Evolutionary conservation across 1,140 invertebrate genomes (phyloP).

Genomic region (Caenorhabditis latens): DNA sequence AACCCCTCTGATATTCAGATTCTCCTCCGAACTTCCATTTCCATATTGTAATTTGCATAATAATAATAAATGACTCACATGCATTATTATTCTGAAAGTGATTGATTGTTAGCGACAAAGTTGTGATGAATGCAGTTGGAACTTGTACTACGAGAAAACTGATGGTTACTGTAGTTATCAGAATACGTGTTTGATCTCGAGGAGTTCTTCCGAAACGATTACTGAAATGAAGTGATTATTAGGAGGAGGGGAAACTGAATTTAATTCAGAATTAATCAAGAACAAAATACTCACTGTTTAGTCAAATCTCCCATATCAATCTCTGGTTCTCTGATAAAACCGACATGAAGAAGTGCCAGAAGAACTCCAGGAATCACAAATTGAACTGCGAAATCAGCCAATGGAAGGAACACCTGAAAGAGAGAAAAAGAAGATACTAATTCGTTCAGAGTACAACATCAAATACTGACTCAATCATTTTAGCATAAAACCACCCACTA

Average conservation of each 20-base stretch:
- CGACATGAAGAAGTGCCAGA: slow-evolving; percentile 73
- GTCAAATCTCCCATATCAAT: slow-evolving; percentile 74
- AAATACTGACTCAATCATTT: slow-evolving; percentile 32
- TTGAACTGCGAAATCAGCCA: slow-evolving; percentile 76
- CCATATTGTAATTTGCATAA: slow-evolving; percentile 50
- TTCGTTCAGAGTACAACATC: slow-evolving; percentile 17
- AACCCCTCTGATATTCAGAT: too few species aligned
- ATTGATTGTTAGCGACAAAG: slow-evolving; percentile 76
- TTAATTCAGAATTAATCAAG: background rate
- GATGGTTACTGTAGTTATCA: slow-evolving; percentile 77
- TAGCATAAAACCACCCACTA: slow-evolving; percentile 35
- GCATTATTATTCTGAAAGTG: slow-evolving; percentile 76
- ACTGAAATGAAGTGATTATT: slow-evolving; percentile 63
- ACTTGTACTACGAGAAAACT: slow-evolving; percentile 76
- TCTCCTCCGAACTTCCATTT: too few species aligned
- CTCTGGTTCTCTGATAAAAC: slow-evolving; percentile 75
- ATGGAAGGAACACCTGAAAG: slow-evolving; percentile 70
- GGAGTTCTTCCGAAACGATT: slow-evolving; percentile 76
- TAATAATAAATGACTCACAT: slow-evolving; percentile 61
- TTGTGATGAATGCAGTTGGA: slow-evolving; percentile 74
- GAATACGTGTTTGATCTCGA: slow-evolving; percentile 74
- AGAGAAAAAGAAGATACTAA: background rate
- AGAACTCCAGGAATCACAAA: slow-evolving; percentile 75
- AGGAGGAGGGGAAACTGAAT: background rate
- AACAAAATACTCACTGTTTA: slow-evolving; percentile 61